phyloP scores from a whole-genome alignment of 2,888 invertebrate species.

The Volucella inflata region DNA sequence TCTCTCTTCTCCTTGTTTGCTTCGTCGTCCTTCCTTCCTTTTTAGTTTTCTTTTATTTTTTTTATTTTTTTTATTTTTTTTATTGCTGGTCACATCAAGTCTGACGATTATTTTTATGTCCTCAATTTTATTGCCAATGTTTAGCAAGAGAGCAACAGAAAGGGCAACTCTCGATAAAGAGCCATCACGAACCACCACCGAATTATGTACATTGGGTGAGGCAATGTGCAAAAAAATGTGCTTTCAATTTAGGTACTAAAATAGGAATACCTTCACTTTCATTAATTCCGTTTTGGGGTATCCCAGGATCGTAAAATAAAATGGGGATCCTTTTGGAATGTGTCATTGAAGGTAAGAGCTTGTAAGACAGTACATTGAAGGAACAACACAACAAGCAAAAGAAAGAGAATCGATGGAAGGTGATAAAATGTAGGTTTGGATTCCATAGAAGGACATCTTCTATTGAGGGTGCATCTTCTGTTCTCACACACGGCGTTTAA shows the following conservation, averaged over 20 bases:
- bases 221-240: slow-evolving; percentile 24
- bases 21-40: background rate
- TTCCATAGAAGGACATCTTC: background rate
- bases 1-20: slow-evolving; percentile 17
- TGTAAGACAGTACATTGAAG: background rate
- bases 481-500: background rate
- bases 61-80: background rate
- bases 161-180: slow-evolving; percentile 49
- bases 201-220: slow-evolving; percentile 2
- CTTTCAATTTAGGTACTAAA: slow-evolving; percentile 64
- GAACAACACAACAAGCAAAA: background rate
- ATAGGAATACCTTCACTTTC: slow-evolving; percentile 56
- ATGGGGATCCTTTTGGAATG: slow-evolving; percentile 49
- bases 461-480: background rate
- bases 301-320: slow-evolving; percentile 62
- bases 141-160: slow-evolving; percentile 62
- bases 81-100: slow-evolving; percentile 63
- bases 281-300: slow-evolving; percentile 64
- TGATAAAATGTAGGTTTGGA: slow-evolving; percentile 37
- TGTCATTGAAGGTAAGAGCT: slow-evolving; percentile 20
- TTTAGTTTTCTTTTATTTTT: slow-evolving; percentile 29
- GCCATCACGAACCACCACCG: slow-evolving; percentile 26
- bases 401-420: background rate
- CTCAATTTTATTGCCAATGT: slow-evolving; percentile 68
- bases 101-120: slow-evolving; percentile 70